Base-by-base conservation (phyloP, 2,113 vertebrate genomes). In the Paracanthobrama guichenoti region DNA sequence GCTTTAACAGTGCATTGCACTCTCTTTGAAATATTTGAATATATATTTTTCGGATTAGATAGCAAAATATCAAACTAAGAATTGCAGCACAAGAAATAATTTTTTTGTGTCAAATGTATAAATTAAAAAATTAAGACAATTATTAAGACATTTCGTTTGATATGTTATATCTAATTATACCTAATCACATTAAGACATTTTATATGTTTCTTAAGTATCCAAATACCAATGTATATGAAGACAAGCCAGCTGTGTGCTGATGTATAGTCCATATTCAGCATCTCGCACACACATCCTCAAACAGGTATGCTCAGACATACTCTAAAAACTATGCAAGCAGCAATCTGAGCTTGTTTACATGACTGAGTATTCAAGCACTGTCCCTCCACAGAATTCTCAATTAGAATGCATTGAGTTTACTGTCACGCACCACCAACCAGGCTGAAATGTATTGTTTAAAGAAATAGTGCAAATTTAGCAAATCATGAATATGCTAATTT, bases 381-480 rank as follows among this genome's bases (percentile, higher is more conserved):
- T 46, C 59, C 9, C 59, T 73, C 71, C 5, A 35, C 18, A 62
- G 10, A 62, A 26, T 12, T 73, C 13, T 3, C 50, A 77, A 0
- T 35, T 11, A 57, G 28, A 35, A 35, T 77, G 26, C 50, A 35
- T 8, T 14, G 14, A 55, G 57, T 90, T 82, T 89, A 89, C 91
- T 89, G 90, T 90, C 88, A 66, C 35, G 75, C 80, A 50, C 69
- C 50, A 81, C 81, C 84, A 86, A 87, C 88, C 84, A 84, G 62
- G 87, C 91, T 92, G 90, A 91, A 92, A 94, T 92, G 92, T 91
- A 91, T 89, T 89, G 90, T 92, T 91, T 86, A 85, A 89, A 88
- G 89, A 90, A 88, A 86, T 89, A 89, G 62, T 84, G 64, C 6
- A 18, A 26, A 82, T 81, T 82, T 92, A 93, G 13, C 73, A 11